A percentile compares a stretch with the other conserved stretches of the same genome.
Evolutionary conservation across 2,113 vertebrate species (phyloP).

Genomic region (Seriola dumerili): DNA sequence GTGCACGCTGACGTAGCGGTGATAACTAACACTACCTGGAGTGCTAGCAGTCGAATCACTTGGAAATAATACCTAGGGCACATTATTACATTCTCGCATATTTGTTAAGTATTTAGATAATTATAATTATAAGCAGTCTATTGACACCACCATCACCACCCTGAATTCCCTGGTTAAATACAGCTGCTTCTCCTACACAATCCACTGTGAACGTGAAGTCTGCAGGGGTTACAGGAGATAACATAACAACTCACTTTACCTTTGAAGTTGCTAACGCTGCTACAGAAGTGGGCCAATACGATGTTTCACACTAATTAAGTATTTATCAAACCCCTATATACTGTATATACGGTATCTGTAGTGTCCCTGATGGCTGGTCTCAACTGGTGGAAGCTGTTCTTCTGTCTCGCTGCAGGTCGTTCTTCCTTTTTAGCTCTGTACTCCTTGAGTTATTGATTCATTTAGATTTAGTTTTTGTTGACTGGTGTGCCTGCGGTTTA

Average conservation of each 20-base stretch:
- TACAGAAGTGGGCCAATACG: constrained; percentile 57
- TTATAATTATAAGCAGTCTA: neutral
- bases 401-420: constrained; percentile 8
- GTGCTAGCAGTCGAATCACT: neutral
- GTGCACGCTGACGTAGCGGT: neutral
- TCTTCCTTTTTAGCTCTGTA: constrained; percentile 6
- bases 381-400: constrained; percentile 4
- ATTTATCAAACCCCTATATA: constrained; percentile 40
- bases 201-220: constrained; percentile 6
- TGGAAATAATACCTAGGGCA: neutral
- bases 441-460: constrained; percentile 21
- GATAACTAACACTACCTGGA: neutral
- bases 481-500: neutral
- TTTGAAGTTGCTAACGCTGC: constrained; percentile 55
- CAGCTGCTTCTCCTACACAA: constrained; percentile 10
- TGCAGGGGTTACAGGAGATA: constrained; percentile 13
- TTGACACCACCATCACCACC: neutral
- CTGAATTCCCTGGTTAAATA: neutral
- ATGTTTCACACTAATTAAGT: constrained; percentile 49
- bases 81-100: constrained; percentile 1
- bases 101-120: constrained; percentile 9
- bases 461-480: constrained; percentile 8
- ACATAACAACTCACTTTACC: constrained; percentile 16
- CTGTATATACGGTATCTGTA: constrained; percentile 18
- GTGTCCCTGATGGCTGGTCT: constrained; percentile 15